phyloP scores from a whole-genome alignment of 1,140 invertebrate genomes.

The Zaprionus africanus region DNA sequence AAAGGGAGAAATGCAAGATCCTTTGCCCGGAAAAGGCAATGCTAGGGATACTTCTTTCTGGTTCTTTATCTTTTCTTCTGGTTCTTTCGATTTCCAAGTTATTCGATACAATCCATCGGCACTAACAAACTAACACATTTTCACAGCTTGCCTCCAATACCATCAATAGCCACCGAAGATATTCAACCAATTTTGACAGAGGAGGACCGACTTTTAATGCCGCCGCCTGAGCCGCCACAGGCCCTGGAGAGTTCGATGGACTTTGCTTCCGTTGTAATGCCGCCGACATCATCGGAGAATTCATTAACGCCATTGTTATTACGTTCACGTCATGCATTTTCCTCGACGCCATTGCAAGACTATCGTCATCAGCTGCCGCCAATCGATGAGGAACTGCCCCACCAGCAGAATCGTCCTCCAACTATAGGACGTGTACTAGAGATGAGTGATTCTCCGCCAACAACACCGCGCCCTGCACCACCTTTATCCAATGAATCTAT shows the following conservation, averaged over 20 bases:
- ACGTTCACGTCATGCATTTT: constrained; percentile 3
- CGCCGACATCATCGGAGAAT: neutral
- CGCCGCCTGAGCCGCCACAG: neutral
- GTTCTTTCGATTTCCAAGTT: neutral
- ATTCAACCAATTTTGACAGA: constrained; percentile 1
- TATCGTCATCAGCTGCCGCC: constrained; percentile 48
- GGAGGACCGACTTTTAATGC: constrained; percentile 4
- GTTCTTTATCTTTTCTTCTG: neutral
- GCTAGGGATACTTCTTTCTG: neutral
- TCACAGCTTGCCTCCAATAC: constrained; percentile 7
- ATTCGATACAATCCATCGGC: neutral
- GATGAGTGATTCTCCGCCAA: constrained; percentile 14
- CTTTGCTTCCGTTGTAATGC: neutral
- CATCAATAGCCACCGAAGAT: neutral
- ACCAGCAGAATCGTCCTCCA: neutral
- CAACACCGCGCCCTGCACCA: too few species aligned
- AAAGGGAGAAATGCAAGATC: too few species aligned
- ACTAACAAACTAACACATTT: constrained; percentile 2
- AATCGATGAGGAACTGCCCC: constrained; percentile 53
- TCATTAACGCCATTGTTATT: neutral
- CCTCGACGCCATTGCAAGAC: constrained; percentile 38
- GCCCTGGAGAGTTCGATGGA: neutral
- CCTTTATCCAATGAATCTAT: neutral
- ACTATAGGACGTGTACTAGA: constrained; percentile 30
- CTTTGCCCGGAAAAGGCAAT: too few species aligned